Evolutionary conservation across 2,888 invertebrate species (phyloP).

Genomic region (Aporophyla nigra): DNA sequence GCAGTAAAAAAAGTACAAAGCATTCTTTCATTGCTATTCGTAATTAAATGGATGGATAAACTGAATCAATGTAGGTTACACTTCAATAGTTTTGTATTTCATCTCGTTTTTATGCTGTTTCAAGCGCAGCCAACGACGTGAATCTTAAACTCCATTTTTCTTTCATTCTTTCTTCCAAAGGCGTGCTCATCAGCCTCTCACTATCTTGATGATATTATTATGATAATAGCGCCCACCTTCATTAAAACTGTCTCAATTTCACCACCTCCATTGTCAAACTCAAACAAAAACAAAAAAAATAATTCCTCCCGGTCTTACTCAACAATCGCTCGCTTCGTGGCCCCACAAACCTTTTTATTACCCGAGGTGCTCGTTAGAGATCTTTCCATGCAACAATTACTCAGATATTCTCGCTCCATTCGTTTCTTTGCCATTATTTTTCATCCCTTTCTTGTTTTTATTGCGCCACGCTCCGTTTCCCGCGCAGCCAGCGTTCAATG

Average conservation of each 20-base stretch:
- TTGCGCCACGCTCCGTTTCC: conserved; percentile 58
- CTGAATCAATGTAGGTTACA: neutral
- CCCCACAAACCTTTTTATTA: conserved; percentile 68
- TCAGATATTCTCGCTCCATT: conserved; percentile 78
- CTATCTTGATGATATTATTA: conserved; percentile 47
- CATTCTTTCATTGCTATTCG: neutral
- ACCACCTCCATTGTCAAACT: conserved; percentile 47
- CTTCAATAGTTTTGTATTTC: neutral
- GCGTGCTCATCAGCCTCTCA: conserved; percentile 32
- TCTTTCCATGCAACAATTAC: conserved; percentile 83
- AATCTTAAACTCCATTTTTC: neutral
- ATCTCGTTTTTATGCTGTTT: neutral
- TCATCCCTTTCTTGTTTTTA: conserved; percentile 67
- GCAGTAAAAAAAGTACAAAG: neutral
- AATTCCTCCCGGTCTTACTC: conserved; percentile 40
- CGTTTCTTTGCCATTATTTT: conserved; percentile 70
- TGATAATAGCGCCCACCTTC: conserved; percentile 38
- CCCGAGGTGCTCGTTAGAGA: conserved; percentile 78
- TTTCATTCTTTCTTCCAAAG: neutral
- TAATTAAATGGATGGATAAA: neutral
- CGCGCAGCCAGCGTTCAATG: conserved; percentile 65
- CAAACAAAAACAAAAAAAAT: conserved; percentile 56
- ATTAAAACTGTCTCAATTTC: conserved; percentile 59
- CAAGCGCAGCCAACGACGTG: neutral
- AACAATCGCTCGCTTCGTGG: conserved; percentile 60